Base-by-base conservation (phyloP, 1,140 invertebrate genomes). In the Drosophila littoralis region DNA sequence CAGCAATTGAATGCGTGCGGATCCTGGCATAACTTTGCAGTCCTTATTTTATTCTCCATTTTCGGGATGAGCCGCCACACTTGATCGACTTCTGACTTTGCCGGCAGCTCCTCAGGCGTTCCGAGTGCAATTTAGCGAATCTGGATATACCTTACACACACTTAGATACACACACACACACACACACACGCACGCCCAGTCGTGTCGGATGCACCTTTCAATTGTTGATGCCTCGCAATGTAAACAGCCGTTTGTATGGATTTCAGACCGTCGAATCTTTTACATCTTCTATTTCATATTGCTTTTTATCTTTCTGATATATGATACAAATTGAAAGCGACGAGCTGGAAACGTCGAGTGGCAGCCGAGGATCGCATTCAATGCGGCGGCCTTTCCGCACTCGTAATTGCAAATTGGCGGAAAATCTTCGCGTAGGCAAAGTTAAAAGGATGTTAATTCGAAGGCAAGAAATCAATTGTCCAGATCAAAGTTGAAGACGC, bases 261-360 rank as follows among this genome's bases (percentile, higher is more conserved):
- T 33, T 17, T 59, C 35, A 9, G 22, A 28, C 36, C 22, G 10
- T 42, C 32, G 15, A 22, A 28, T 8, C 2, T n/a, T 9, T 10
- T 38, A 12, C 12, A 4, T 22, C 3, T 52, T 12, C 10, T 52
- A 28, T 13, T 65, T n/a, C 43, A 33, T 22, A 12, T 4, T 2
- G 12, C 15, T 6, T n/a, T 12, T 15, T n/a, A 40, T 50, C 6
- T 7, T 5, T n/a, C 12, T 17, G 76, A 71, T 77, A 88, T 84
- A 84, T 84, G 84, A 88, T 88, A 80, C 77, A 84, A 89, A 88
- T 88, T 60, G 80, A 80, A 88, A 88, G 84, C 84, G 84, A 89
- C 80, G 77, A 84, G 79, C 80, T 89, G 84, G 84, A 88, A 88
- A 88, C 84, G 83, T 86, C 83, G 83, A 85, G 79, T 82, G 51